Percentiles rank a stretch among this genome's conserved stretches.
phyloP scores from a whole-genome alignment of 2,797 vertebrate species.

The Orientallactaga sibirica region DNA sequence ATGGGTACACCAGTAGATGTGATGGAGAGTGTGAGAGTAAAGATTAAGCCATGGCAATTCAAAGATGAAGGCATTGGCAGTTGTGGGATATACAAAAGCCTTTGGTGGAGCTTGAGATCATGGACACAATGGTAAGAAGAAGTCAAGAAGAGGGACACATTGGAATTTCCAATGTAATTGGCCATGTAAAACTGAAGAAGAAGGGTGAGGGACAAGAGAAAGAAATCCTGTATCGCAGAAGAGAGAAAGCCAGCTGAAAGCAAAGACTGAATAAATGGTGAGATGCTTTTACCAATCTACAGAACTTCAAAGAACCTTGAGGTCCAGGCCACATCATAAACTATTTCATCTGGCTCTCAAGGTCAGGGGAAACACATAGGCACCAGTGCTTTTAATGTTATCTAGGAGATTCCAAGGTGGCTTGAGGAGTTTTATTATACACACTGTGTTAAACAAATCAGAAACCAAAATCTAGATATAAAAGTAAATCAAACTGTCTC shows the following conservation, averaged over 20 bases:
- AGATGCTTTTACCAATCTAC: not conserved
- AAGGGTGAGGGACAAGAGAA: not conserved
- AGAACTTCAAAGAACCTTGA: not conserved
- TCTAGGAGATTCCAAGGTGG: not conserved
- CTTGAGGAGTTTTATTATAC: not conserved
- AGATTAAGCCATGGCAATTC: not conserved
- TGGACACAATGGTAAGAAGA: not conserved
- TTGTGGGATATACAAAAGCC: not conserved
- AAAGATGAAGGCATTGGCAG: not conserved
- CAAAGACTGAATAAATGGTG: not conserved
- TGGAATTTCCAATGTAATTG: not conserved
- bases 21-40: not conserved
- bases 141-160: not conserved
- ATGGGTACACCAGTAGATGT: not conserved
- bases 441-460: not conserved
- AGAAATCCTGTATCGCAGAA: not conserved
- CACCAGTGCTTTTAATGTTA: not conserved
- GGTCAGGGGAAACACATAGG: rapidly evolving
- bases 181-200: not conserved
- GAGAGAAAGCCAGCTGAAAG: not conserved
- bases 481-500: not conserved
- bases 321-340: not conserved
- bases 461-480: not conserved
- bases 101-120: not conserved
- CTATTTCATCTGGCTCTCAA: not conserved